Percentiles rank a stretch among this genome's conserved stretches.
phyloP scores from a whole-genome alignment of 2,888 invertebrate genomes.

The Fissipunctia ypsillon region DNA sequence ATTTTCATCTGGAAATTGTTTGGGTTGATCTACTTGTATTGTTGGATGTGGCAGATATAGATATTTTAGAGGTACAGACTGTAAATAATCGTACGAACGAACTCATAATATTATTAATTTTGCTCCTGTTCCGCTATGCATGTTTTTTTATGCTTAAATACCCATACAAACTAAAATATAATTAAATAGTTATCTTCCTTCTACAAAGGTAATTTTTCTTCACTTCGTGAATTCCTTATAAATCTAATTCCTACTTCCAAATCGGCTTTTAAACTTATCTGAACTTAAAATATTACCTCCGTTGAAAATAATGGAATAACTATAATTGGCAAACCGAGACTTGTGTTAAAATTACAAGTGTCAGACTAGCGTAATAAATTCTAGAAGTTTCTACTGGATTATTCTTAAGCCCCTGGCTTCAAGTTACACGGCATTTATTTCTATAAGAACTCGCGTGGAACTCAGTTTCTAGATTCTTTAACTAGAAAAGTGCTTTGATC shows the following conservation, averaged over 20 bases:
- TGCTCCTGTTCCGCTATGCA: too few species aligned
- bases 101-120: too few species aligned
- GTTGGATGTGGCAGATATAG: neutral
- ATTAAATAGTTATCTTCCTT: neutral
- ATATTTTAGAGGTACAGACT: too few species aligned
- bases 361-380: conserved; percentile 56
- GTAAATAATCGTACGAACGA: too few species aligned
- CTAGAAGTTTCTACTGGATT: conserved; percentile 54
- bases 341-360: conserved; percentile 50
- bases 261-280: neutral
- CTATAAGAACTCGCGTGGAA: conserved; percentile 36
- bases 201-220: neutral
- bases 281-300: conserved; percentile 31
- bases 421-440: conserved; percentile 49
- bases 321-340: conserved; percentile 42
- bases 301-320: conserved; percentile 16
- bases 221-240: neutral
- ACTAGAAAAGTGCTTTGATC: conserved; percentile 52
- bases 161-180: neutral
- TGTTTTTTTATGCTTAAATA: too few species aligned
- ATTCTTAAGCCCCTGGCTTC: conserved; percentile 42
- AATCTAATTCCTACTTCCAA: conserved; percentile 4
- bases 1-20: neutral
- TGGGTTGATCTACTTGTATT: neutral
- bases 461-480: conserved; percentile 45